Evolutionary conservation across 2,888 invertebrate genomes (phyloP).

Genomic region (Eurois occulta): DNA sequence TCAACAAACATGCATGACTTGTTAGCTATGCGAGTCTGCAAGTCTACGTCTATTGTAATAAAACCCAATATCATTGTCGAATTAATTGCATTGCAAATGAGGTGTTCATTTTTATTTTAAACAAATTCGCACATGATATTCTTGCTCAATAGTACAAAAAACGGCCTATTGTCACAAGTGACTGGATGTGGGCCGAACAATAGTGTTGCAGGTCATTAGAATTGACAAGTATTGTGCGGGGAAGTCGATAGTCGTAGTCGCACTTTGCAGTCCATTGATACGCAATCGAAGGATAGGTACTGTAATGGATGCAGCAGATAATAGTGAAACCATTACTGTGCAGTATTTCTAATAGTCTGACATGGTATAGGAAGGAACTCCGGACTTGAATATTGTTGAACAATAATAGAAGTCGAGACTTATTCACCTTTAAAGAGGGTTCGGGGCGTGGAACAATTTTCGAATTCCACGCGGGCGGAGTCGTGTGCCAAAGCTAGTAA

Average conservation of each 20-base stretch:
- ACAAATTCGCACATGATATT: conserved; percentile 58
- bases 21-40: conserved; percentile 7
- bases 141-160: conserved; percentile 60
- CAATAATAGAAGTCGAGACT: neutral
- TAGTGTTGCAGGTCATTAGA: conserved; percentile 72
- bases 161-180: conserved; percentile 60
- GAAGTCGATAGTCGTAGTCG: conserved; percentile 47
- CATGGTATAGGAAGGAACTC: neutral
- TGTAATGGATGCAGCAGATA: conserved; percentile 41
- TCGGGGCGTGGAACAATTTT: neutral
- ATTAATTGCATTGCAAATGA: conserved; percentile 57
- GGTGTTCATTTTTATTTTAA: conserved; percentile 50
- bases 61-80: conserved; percentile 35
- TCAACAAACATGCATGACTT: neutral
- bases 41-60: conserved; percentile 13
- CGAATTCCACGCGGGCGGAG: neutral
- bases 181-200: conserved; percentile 75
- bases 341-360: conserved; percentile 10
- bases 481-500: neutral
- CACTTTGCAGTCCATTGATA: conserved; percentile 54
- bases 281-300: conserved; percentile 51
- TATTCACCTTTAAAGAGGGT: neutral
- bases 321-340: neutral
- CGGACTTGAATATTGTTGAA: neutral
- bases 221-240: conserved; percentile 73